A percentile compares a stretch with the other conserved stretches of the same genome.
Evolutionary conservation across 2,888 invertebrate species (phyloP).

Genomic region (Orchesella flavescens): DNA sequence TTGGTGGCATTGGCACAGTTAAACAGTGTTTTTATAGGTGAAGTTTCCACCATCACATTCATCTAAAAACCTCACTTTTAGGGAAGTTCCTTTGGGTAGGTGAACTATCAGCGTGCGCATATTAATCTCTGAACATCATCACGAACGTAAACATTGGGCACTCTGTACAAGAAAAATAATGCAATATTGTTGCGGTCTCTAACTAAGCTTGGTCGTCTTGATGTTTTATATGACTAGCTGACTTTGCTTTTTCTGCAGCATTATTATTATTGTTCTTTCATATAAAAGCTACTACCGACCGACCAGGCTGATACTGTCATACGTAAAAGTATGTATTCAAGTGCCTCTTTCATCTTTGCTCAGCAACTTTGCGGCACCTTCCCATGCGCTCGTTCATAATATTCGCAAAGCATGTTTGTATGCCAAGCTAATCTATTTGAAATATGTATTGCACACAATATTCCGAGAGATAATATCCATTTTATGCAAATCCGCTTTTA

Average conservation of each 20-base stretch:
- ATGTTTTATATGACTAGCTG: no score
- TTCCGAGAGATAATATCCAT: constrained; percentile 51
- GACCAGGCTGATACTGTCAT: background rate
- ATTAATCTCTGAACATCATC: background rate
- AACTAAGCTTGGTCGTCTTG: background rate
- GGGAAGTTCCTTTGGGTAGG: constrained; percentile 2
- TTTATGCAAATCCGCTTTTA: constrained; percentile 54
- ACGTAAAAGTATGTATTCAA: no score
- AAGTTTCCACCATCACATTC: constrained; percentile 4
- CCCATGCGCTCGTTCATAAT: background rate
- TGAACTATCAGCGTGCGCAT: background rate
- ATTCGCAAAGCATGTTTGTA: constrained; percentile 21
- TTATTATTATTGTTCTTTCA: background rate
- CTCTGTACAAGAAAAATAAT: background rate
- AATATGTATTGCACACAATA: constrained; percentile 23
- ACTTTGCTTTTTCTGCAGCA: background rate
- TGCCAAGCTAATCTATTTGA: constrained; percentile 45
- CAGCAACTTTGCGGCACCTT: constrained; percentile 24
- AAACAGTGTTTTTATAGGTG: constrained; percentile 41
- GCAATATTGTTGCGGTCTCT: background rate
- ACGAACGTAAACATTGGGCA: background rate
- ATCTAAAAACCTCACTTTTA: background rate
- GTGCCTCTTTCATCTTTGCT: background rate
- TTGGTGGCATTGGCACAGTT: constrained; percentile 34
- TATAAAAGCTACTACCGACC: no score